A percentile compares a stretch with the other conserved stretches of the same genome.
phyloP scores from a whole-genome alignment of 2,888 invertebrate genomes.

The Sphinx pinastri region DNA sequence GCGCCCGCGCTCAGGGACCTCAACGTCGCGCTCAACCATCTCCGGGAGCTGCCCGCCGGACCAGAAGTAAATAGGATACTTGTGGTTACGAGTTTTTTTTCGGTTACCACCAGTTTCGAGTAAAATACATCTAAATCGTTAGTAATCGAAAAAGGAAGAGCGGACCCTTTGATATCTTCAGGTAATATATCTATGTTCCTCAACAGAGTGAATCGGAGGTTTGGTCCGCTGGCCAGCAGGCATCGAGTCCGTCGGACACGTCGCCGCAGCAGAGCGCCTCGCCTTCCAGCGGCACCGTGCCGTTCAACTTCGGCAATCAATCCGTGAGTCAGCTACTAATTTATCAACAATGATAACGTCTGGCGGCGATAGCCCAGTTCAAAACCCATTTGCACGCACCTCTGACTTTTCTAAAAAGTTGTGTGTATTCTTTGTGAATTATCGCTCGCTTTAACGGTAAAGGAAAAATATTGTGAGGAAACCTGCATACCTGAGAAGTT shows the following conservation, averaged over 20 bases:
- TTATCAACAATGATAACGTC: too few relatives aligned
- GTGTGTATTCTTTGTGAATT: too few relatives aligned
- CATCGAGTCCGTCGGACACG: constrained; percentile 48
- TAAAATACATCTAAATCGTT: too few relatives aligned
- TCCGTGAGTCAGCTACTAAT: constrained; percentile 38
- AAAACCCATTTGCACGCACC: too few relatives aligned
- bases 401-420: too few relatives aligned
- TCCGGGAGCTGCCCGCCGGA: constrained; percentile 87
- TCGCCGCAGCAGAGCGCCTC: constrained; percentile 56
- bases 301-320: constrained; percentile 43
- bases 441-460: too few relatives aligned
- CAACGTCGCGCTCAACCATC: constrained; percentile 94
- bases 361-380: too few relatives aligned
- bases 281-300: constrained; percentile 48
- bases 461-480: too few relatives aligned
- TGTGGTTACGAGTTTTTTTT: not conserved
- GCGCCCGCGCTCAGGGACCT: constrained; percentile 94
- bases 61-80: constrained; percentile 40
- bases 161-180: too few relatives aligned
- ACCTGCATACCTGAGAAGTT: too few relatives aligned
- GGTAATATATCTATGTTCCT: not conserved
- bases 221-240: constrained; percentile 29
- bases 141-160: too few relatives aligned
- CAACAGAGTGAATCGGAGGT: not conserved
- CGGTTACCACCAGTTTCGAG: not conserved